Evolutionary conservation across 2,113 vertebrate genomes (phyloP), one percentile per base, ranked within the genome.

Genomic region (Stomatorhinus ivindoensis): DNA sequence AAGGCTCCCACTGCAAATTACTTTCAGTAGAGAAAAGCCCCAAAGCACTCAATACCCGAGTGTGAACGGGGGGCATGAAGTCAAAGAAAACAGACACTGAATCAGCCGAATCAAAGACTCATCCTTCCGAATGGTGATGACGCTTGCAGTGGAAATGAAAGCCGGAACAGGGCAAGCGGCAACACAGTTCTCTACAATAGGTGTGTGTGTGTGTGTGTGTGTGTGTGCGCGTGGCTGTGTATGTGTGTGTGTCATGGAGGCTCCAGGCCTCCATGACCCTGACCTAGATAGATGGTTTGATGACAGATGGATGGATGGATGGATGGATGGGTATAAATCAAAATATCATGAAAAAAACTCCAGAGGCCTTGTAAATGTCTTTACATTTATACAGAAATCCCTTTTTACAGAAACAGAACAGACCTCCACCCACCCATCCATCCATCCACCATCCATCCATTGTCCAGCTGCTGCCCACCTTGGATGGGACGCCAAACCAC

Each of bases 61-160:
- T 27, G 6, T 48, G 19, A 65, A 6, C 11, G 11, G 44, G 80
- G 87, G 58, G 39, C 55, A 90, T 84, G 87, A 65, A 89, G 90
- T 91, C 89, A 91, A 42, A 47, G 88, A 82, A 82, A 88, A 85
- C 39, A 83, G 55, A 53, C 21, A 88, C 31, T 44, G 53, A 80
- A 89, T 90, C 89, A 46, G 69, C n/a, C 69, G 13, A 87, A 88
- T 87, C 39, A 90, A 91, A 65, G 76, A 82, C 24, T 82, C 1
- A 44, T 87, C 50, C 55, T 88, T 83, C 55, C n/a, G 31, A 53
- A 55, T 87, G 65, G 46, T 46, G 53, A 46, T 50, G 55, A 53
- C 44, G 87, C 24, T 61, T 61, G 15, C 44, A 84, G 21, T 31
- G 8, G 35, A 27, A 55, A 42, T 10, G 61, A 47, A 58, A 89